Evolutionary conservation across 2,888 invertebrate species (phyloP).

Genomic region (Lasioglossum pauxillum): DNA sequence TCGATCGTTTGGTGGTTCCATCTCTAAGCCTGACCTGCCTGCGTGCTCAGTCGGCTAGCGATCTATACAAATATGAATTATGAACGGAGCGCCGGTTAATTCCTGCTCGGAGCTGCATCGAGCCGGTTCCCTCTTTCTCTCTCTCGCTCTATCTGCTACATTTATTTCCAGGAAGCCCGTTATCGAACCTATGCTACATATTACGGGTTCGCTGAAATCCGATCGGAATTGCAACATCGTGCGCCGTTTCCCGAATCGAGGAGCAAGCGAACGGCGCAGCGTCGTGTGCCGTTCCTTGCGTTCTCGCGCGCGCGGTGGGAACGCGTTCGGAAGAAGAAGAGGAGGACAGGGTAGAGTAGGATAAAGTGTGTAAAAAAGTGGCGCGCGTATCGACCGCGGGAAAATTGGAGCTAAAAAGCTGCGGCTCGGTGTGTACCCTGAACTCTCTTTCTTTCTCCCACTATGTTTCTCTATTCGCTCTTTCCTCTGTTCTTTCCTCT

Average conservation of each 20-base stretch:
- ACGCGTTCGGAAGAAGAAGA: conserved; percentile 25
- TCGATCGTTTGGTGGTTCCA: neutral
- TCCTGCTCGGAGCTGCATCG: neutral
- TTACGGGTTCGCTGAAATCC: conserved; percentile 4
- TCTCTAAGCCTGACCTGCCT: neutral
- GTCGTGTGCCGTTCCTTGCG: conserved; percentile 18
- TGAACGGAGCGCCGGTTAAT: neutral
- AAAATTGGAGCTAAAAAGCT: conserved; percentile 51
- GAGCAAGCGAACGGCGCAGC: neutral
- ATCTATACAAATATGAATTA: conserved; percentile 9
- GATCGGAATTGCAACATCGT: conserved; percentile 9
- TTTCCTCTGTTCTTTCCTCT: neutral
- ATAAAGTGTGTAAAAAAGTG: conserved; percentile 25
- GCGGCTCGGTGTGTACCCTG: neutral
- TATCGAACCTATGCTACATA: conserved; percentile 15
- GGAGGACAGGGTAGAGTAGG: neutral
- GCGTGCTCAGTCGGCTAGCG: neutral
- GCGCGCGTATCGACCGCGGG: conserved; percentile 42
- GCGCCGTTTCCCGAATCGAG: conserved; percentile 1
- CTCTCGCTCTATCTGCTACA: neutral
- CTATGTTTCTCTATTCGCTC: neutral
- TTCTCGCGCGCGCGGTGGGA: conserved; percentile 35
- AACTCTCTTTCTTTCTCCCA: neutral
- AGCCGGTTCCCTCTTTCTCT: neutral
- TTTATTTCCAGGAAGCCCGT: conserved; percentile 2